These are phyloP conservation scores for Meloe dianella DNA, from an alignment of 2,888 invertebrate genomes.

Conservation along the genomic window DNA sequence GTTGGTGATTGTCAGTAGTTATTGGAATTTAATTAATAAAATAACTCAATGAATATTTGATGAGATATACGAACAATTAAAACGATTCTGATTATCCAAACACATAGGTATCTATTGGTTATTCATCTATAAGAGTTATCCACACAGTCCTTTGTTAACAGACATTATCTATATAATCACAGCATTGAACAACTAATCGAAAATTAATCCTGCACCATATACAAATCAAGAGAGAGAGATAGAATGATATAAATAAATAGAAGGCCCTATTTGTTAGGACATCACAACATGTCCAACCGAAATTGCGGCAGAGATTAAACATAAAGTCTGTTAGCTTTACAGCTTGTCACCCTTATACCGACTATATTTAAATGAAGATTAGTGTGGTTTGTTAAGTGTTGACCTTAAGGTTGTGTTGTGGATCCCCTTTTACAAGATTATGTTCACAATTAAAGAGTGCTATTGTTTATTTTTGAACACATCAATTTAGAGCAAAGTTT, in stretches of 20 bases:
- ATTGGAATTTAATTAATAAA: too few species aligned
- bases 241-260: slow-evolving; percentile 8
- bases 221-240: slow-evolving; percentile 21
- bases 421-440: neutral
- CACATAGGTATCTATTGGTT: neutral
- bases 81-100: slow-evolving; percentile 7
- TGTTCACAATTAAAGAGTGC: neutral
- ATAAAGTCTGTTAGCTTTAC: slow-evolving; percentile 50
- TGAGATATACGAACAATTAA: too few species aligned
- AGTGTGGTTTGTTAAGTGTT: slow-evolving; percentile 43
- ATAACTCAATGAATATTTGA: too few species aligned
- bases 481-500: neutral
- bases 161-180: slow-evolving; percentile 39
- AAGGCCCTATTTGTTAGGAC: slow-evolving; percentile 39
- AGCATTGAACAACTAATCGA: slow-evolving; percentile 45
- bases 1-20: neutral
- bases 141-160: slow-evolving; percentile 18
- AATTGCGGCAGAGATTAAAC: slow-evolving; percentile 48
- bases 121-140: slow-evolving; percentile 11
- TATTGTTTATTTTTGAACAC: neutral
- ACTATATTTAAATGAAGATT: slow-evolving; percentile 48
- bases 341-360: slow-evolving; percentile 47
- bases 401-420: slow-evolving; percentile 28
- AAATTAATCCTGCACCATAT: slow-evolving; percentile 43
- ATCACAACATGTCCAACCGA: slow-evolving; percentile 42